Evolutionary conservation across 1,140 invertebrate genomes (phyloP).

Genomic region (Cyclargus thomasi): DNA sequence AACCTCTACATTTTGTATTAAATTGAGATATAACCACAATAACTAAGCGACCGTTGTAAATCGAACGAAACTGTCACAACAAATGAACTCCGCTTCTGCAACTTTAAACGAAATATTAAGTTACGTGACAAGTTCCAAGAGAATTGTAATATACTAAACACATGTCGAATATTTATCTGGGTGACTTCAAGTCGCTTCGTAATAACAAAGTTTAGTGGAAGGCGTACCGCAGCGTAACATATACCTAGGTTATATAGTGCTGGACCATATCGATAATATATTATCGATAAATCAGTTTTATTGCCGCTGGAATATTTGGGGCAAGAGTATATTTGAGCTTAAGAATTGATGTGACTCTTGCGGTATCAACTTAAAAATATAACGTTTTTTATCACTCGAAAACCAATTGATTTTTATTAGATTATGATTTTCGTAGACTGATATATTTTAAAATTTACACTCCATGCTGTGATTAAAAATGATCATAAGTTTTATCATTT

Average conservation of each 20-base stretch:
- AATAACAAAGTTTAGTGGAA: constrained; percentile 14
- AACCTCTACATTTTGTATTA: too few relatives aligned
- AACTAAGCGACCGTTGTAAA: too few relatives aligned
- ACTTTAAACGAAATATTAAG: background rate
- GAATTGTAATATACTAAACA: constrained; percentile 16
- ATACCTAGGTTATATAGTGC: constrained; percentile 9
- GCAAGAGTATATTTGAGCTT: background rate
- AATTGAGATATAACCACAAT: too few relatives aligned
- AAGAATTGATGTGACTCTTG: background rate
- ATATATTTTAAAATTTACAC: too few relatives aligned
- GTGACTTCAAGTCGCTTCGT: constrained; percentile 18
- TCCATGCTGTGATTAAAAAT: too few relatives aligned
- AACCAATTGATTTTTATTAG: too few relatives aligned
- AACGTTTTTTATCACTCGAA: too few relatives aligned
- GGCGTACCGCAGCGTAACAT: constrained; percentile 15
- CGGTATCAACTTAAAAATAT: background rate
- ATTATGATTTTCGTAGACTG: too few relatives aligned
- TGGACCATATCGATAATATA: constrained; percentile 4
- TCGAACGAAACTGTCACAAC: background rate
- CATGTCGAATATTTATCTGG: constrained; percentile 15
- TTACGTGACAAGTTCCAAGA: constrained; percentile 6
- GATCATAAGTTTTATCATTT: too few relatives aligned
- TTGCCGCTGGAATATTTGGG: background rate
- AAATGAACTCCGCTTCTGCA: background rate
- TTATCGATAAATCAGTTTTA: background rate